These are phyloP conservation scores for Tupiocoris notatus DNA, from an alignment of 2,888 invertebrate genomes.

Conservation along the genomic window DNA sequence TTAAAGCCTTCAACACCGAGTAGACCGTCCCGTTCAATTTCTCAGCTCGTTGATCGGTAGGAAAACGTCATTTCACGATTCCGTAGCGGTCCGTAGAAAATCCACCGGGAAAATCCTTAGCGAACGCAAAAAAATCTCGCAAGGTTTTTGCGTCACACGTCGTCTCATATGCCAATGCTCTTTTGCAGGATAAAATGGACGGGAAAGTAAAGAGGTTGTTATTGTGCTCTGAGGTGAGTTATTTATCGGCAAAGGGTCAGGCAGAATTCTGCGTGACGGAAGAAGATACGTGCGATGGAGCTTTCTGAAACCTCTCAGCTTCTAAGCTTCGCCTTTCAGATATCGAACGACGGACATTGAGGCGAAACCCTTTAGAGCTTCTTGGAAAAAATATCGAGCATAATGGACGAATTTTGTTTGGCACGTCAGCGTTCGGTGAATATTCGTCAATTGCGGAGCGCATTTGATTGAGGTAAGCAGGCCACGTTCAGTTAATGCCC, in stretches of 20 bases:
- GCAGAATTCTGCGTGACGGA: background rate
- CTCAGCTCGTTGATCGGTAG: background rate
- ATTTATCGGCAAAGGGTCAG: conserved; percentile 6
- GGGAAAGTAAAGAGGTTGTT: conserved; percentile 1
- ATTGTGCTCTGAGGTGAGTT: background rate
- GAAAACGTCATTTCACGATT: background rate
- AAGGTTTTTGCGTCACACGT: background rate
- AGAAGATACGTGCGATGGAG: background rate
- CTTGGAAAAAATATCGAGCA: too few relatives aligned
- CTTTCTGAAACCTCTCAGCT: background rate
- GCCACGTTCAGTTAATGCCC: too few relatives aligned
- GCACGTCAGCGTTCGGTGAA: too few relatives aligned
- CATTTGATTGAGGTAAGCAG: too few relatives aligned
- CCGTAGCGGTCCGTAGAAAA: background rate
- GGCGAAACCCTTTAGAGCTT: too few relatives aligned
- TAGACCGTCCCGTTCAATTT: background rate
- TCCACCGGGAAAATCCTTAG: background rate
- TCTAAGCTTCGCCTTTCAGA: background rate
- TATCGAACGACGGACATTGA: too few relatives aligned
- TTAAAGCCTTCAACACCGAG: too few relatives aligned
- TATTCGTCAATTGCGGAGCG: too few relatives aligned
- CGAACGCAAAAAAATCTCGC: background rate
- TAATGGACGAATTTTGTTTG: too few relatives aligned
- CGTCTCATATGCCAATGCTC: background rate
- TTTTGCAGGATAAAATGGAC: background rate